Evolutionary conservation across 2,797 vertebrate genomes (phyloP).

Genomic region (Telmatherina bonti): DNA sequence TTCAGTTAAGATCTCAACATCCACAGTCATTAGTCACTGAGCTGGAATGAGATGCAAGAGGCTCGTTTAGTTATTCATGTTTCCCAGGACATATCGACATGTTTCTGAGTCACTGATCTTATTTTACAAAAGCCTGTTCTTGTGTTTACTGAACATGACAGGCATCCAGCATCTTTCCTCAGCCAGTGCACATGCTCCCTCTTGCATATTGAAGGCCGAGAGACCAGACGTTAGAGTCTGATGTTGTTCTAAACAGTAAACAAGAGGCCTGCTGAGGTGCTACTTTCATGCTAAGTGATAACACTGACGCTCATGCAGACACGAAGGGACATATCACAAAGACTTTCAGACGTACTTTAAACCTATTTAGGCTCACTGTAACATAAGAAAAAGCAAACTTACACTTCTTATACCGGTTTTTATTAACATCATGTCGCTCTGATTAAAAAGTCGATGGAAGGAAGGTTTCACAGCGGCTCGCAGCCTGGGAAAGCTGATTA

Average conservation of each 20-base stretch:
- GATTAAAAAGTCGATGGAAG: constrained; percentile 44
- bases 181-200: constrained; percentile 21
- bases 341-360: constrained; percentile 1
- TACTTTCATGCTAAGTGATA: constrained; percentile 48
- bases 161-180: neutral
- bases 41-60: neutral
- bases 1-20: neutral
- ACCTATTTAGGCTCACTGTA: neutral
- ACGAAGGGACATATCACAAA: neutral
- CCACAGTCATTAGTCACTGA: neutral
- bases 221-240: constrained; percentile 57
- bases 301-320: constrained; percentile 30
- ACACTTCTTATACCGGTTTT: constrained; percentile 13
- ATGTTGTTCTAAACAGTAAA: constrained; percentile 59
- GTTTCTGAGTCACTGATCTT: neutral
- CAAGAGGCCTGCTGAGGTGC: constrained; percentile 60
- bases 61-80: neutral
- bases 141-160: constrained; percentile 8
- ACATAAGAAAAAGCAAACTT: constrained; percentile 17
- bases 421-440: constrained; percentile 24
- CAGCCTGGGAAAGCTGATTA: constrained; percentile 71
- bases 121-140: neutral
- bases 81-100: neutral
- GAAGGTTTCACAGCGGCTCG: constrained; percentile 37
- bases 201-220: constrained; percentile 43